Base-by-base conservation (phyloP, 2,888 invertebrate genomes). In the Eulithis testata region DNA sequence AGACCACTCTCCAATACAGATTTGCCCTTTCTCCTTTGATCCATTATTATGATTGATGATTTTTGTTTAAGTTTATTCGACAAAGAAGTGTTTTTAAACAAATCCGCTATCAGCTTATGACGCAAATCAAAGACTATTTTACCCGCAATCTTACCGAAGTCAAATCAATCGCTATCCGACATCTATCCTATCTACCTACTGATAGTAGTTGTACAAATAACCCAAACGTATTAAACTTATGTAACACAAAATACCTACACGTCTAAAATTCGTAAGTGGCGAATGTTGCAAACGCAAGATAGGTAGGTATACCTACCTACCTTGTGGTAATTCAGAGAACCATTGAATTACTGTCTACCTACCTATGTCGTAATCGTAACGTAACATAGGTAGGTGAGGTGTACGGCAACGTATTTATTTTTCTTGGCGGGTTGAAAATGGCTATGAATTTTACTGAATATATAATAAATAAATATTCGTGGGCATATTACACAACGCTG, bases 101-200 rank as follows among this genome's bases (percentile, higher is more conserved):
- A 11, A 51, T 36, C 31, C 51, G 36, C 21, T 37, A 37, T 50
- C 47, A 57, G 47, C 47, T 57, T 47, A 60, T 53, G 36, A 53
- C 52, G 53, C 11, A 60, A 53, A 52, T 36, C 44, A 4, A 53
- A 12, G 45, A 52, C 60, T 37, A 21, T 21, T 21, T 21, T 21
- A 47, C 54, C 45, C 60, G 51, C 53, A 45, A 53, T 60, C 45
- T 21, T 11, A 45, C 44, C 21, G 21, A 21, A 11, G 45, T 60
- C 60, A 9, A 14, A 44, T 60, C 60, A 60, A 52, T 52, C 44
- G 8, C 31, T 52, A 12, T 1, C 14, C 7, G 37, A 53, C 12
- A 36, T 12, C 31, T 11, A 52, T 1, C 6, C 5, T 45, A 52
- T 60, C 52, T 45, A 31, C 21, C 21, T 21, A 21, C 21, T 21